These are phyloP conservation scores for Rhagophthalmus giganteus DNA, from an alignment of 2,888 invertebrate genomes.

Conservation along the genomic window DNA sequence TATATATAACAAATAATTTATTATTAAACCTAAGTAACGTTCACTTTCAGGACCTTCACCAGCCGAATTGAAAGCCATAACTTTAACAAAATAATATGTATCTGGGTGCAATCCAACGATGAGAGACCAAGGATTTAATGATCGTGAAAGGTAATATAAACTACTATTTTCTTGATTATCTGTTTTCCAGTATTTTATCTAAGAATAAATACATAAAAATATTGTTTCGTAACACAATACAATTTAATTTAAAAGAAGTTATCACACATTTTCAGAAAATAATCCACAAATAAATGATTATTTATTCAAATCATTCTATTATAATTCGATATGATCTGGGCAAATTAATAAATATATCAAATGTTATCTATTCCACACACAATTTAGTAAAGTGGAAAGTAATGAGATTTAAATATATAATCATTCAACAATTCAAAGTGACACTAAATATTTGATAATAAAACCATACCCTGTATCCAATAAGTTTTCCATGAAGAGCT, in stretches of 20 bases:
- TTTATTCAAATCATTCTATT: too few relatives aligned
- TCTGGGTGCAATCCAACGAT: slow-evolving; percentile 93
- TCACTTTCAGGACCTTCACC: slow-evolving; percentile 97
- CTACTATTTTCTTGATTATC: slow-evolving; percentile 74
- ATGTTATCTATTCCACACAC: too few relatives aligned
- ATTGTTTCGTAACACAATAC: too few relatives aligned
- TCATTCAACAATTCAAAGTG: too few relatives aligned
- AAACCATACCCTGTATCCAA: slow-evolving; percentile 85
- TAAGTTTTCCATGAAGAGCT: slow-evolving; percentile 83
- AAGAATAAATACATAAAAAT: slow-evolving; percentile 32
- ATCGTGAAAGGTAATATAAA: slow-evolving; percentile 83
- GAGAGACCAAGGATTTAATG: slow-evolving; percentile 81
- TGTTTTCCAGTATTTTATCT: slow-evolving; percentile 90
- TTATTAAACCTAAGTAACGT: slow-evolving; percentile 66
- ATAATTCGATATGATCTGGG: too few relatives aligned
- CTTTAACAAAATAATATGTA: slow-evolving; percentile 88
- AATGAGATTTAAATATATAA: too few relatives aligned
- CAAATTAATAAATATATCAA: too few relatives aligned
- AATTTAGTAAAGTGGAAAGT: too few relatives aligned
- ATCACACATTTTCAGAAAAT: too few relatives aligned
- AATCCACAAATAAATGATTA: too few relatives aligned
- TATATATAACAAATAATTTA: not conserved
- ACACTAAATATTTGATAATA: too few relatives aligned
- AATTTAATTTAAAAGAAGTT: too few relatives aligned
- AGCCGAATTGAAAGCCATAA: slow-evolving; percentile 95